These are phyloP conservation scores for Acrossocheilus wenchowensis DNA, from an alignment of 2,797 vertebrate species.

Conservation along the genomic window DNA sequence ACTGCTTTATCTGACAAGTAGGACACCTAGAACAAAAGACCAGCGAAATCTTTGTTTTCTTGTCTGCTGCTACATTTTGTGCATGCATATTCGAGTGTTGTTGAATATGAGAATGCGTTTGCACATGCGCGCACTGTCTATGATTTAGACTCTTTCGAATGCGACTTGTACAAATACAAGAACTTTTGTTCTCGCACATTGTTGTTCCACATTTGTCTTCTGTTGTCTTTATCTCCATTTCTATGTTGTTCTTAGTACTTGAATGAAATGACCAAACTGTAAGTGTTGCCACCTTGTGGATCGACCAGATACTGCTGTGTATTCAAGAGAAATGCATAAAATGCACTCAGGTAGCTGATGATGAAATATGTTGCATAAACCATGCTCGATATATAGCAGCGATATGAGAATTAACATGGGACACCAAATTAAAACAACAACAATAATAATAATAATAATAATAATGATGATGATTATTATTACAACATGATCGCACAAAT, in stretches of 20 bases:
- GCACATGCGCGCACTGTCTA: neutral
- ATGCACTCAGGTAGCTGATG: neutral
- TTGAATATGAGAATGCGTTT: neutral
- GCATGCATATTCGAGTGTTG: neutral
- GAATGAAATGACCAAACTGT: neutral
- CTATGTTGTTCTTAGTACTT: neutral
- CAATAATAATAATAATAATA: no score
- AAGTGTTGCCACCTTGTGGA: neutral
- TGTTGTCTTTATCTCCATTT: neutral
- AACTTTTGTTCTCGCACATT: neutral
- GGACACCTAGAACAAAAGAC: neutral
- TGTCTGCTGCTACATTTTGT: neutral
- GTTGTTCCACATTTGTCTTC: neutral
- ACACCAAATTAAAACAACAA: neutral
- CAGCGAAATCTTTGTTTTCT: neutral
- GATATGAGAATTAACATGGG: neutral
- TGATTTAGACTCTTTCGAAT: neutral
- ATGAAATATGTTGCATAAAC: neutral
- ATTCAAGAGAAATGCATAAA: neutral
- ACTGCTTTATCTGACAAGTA: neutral
- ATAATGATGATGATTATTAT: neutral
- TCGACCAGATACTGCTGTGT: neutral
- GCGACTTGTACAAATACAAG: neutral
- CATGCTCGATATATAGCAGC: neutral
- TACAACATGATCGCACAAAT: no score